A percentile compares a stretch with the other conserved stretches of the same genome.
Evolutionary conservation across 2,797 vertebrate species (phyloP).

Genomic region (Sebastiscus albofasciatus): DNA sequence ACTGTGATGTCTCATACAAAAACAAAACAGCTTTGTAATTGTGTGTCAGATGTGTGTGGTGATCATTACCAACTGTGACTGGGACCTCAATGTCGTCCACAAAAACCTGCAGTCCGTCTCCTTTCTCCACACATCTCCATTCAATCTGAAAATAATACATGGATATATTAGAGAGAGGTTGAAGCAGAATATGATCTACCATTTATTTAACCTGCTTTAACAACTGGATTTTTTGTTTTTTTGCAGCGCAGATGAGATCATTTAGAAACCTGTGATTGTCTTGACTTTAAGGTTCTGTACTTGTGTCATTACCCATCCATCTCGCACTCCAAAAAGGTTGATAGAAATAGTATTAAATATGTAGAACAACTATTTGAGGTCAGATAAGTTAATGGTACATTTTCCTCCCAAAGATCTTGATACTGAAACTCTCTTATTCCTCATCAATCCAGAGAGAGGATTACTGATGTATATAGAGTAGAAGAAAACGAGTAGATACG

Average conservation of each 20-base stretch:
- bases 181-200: not conserved
- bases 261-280: not conserved
- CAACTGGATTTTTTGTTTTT: not conserved
- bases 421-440: not conserved
- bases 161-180: not conserved
- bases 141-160: conserved; percentile 78
- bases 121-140: conserved; percentile 77
- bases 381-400: not conserved
- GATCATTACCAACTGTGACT: conserved; percentile 78
- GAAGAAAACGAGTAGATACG: fast-evolving
- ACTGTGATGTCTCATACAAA: not conserved
- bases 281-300: not conserved
- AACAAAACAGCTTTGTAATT: no score
- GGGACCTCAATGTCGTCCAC: conserved; percentile 78
- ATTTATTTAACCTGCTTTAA: not conserved
- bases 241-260: not conserved
- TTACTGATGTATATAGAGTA: not conserved
- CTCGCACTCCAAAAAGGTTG: not conserved
- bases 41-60: not conserved
- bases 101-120: conserved; percentile 76
- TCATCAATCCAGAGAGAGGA: not conserved
- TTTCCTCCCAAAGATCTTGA: no score
- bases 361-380: not conserved
- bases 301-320: not conserved
- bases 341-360: not conserved